Percentiles rank a stretch among this genome's conserved stretches.
These are phyloP conservation scores for Prenolepis imparis DNA, from an alignment of 2,888 invertebrate genomes.

Conservation along the genomic window DNA sequence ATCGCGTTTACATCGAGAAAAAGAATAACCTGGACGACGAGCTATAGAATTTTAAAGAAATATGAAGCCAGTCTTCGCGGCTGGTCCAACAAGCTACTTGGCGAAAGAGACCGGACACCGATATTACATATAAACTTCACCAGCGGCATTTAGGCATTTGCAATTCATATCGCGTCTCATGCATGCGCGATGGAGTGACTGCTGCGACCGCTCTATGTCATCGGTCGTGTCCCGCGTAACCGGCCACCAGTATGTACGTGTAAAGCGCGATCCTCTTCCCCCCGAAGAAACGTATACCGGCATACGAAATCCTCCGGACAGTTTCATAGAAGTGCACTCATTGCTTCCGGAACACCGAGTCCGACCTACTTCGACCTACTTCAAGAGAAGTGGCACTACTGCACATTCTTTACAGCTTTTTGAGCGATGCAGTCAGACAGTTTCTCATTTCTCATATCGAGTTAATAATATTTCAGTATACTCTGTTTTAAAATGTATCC, in stretches of 20 bases:
- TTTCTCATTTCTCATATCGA: background rate
- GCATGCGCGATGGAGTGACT: constrained; percentile 78
- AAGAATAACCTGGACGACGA: background rate
- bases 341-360: constrained; percentile 53
- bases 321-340: constrained; percentile 34
- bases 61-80: constrained; percentile 57
- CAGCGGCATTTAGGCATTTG: constrained; percentile 71
- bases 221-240: constrained; percentile 67
- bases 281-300: constrained; percentile 62
- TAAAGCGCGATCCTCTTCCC: constrained; percentile 55
- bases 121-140: constrained; percentile 75
- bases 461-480: background rate
- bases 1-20: background rate
- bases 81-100: constrained; percentile 74
- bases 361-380: constrained; percentile 60
- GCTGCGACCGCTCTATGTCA: constrained; percentile 73
- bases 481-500: background rate
- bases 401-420: background rate
- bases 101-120: constrained; percentile 68
- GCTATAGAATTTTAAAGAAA: constrained; percentile 62
- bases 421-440: background rate
- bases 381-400: constrained; percentile 19
- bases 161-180: constrained; percentile 80
- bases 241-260: constrained; percentile 61
- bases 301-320: constrained; percentile 44